Evolutionary conservation across 2,797 vertebrate genomes (phyloP), one percentile per base, ranked within the genome.

Genomic region (Pangasius krempfi): DNA sequence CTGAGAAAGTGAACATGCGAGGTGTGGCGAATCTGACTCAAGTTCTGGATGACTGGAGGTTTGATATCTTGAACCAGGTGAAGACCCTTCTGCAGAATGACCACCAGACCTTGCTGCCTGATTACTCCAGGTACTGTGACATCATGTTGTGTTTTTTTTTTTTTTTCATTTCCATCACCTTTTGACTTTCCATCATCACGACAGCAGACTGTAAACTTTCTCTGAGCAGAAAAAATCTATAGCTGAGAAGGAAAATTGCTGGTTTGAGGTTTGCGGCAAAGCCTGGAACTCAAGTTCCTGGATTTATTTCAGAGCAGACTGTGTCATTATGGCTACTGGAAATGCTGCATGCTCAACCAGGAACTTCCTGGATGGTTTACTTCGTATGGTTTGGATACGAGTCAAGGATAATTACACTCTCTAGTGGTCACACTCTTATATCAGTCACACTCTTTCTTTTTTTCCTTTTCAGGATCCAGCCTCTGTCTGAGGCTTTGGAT

Each of bases 21-120:
- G 93, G 93, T 1, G 95, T 96, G 47, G 92, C 95, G 88, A 97
- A 97, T 92, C 92, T 97, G 85, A 97, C 96, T 14, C 92, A 96
- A 88, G 91, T 97, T 27, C 93, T 97, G 92, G 96, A 97, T 92
- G 94, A 96, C 93, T 97, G 96, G 96, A 94, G 94, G 91, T 97
- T 94, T 4, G 96, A 96, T 92, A 97, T 97, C 93, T 85, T 97
- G 90, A 94, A 0, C 88, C 93, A 96, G 92, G 94, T 97, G 92
- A 96, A 83, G 86, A 93, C 91, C 30, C 92, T 95, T 13, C 92
- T 97, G 91, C 94, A 95, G 93, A 96, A 96, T 2, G 95, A 96
- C 92, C 95, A 96, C 89, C 95, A 96, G 94, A 90, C 94, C 2
- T 89, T 97, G 58, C 94, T 97, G 88, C 96, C 96, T 0, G 95